phyloP scores from a whole-genome alignment of 2,888 invertebrate species.

The Petrolisthes cinctipes region DNA sequence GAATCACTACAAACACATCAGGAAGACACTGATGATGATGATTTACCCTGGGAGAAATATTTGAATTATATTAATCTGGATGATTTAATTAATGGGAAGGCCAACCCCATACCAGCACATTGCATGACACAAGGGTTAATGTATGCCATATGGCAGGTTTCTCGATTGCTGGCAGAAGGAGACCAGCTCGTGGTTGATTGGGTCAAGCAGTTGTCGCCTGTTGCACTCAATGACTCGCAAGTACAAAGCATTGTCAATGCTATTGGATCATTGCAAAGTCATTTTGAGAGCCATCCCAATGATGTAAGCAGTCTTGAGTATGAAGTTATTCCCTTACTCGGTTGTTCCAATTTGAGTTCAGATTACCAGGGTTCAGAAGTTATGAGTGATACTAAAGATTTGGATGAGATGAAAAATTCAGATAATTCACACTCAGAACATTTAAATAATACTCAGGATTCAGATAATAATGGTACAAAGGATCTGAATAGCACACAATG shows the following conservation, averaged over 20 bases:
- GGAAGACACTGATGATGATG: background rate
- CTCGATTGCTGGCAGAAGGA: conserved; percentile 32
- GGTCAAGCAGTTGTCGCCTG: conserved; percentile 52
- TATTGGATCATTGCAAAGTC: conserved; percentile 37
- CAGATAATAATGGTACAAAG: no score
- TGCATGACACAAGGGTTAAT: conserved; percentile 51
- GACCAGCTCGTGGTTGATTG: conserved; percentile 39
- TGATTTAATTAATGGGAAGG: conserved; percentile 37
- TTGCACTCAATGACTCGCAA: conserved; percentile 27
- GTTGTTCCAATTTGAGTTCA: background rate
- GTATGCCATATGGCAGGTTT: conserved; percentile 50
- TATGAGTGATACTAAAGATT: background rate
- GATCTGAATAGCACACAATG: no score
- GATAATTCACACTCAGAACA: no score
- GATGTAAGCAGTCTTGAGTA: conserved; percentile 26
- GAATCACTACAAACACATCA: background rate
- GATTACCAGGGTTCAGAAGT: background rate
- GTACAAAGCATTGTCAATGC: conserved; percentile 28
- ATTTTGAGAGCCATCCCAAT: conserved; percentile 35
- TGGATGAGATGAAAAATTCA: background rate
- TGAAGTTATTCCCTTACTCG: conserved; percentile 24
- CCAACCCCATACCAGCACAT: conserved; percentile 21
- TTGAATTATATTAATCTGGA: conserved; percentile 43
- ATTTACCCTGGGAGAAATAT: conserved; percentile 42
- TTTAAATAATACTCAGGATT: no score